Evolutionary conservation across 2,888 invertebrate species (phyloP), one percentile per base, ranked within the genome.

Genomic region (Allygus modestus): DNA sequence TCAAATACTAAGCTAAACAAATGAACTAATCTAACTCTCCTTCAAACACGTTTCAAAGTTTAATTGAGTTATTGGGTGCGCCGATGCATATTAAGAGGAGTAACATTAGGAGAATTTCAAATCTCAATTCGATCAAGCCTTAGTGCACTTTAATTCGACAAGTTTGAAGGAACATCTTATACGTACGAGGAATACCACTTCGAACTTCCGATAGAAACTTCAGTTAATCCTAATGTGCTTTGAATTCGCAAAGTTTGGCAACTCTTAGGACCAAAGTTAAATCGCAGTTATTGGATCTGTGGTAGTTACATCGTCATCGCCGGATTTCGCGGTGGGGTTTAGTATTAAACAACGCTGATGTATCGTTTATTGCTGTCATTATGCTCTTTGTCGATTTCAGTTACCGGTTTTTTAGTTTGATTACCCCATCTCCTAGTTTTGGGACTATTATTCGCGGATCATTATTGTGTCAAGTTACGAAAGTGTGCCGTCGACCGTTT

Each of bases 171-270:
- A 31, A 65, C 58, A 17, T 31, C 11, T 65, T 23, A 20, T 15
- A 31, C 65, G 28, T 65, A 65, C 65, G 65, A 5, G 65, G 31
- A 65, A 65, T 15, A 15, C 28, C 65, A 65, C 65, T 65, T 65
- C 2, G 31, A 65, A 65, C 58, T 58, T 58, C 1, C 51, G 20
- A 58, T 58, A 15, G 58, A 23, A 58, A 58, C 28, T 28, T 31
- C 28, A 28, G 65, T 28, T 28, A 65, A 65, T 65, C 65, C 31
- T 65, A 65, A 65, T 65, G 65, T 65, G 15, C 12, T 65, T 65
- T 65, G 65, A 65, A 65, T 65, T 28, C 12, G 31, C 4, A 28
- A 65, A 65, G 28, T 58, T 65, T 65, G 28, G 65, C 65, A 65
- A 17, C 65, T 28, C 65, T 15, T 20, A 28, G 17, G 51, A 51